phyloP scores from a whole-genome alignment of 2,113 vertebrate genomes.

The Anseranas semipalmata region DNA sequence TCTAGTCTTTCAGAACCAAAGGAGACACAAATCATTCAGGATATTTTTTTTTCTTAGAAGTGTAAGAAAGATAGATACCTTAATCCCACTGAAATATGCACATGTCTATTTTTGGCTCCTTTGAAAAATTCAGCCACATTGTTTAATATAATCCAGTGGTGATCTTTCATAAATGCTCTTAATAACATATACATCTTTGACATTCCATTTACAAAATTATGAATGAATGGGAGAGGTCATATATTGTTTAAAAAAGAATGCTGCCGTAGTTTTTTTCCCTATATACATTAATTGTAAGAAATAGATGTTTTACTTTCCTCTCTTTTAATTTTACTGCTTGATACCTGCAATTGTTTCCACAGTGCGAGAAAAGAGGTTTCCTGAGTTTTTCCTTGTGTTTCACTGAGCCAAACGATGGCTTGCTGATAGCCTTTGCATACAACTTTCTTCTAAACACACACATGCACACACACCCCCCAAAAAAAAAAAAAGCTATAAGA shows the following conservation, averaged over 20 bases:
- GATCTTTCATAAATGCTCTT: not conserved
- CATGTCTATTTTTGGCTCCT: not conserved
- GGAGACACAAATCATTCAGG: not conserved
- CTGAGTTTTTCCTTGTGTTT: not conserved
- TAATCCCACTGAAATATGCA: not conserved
- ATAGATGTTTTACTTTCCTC: not conserved
- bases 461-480: too few relatives aligned
- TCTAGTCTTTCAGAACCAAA: not conserved
- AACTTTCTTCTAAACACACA: not conserved
- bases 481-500: not conserved
- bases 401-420: not conserved
- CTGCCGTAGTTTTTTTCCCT: not conserved
- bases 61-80: not conserved
- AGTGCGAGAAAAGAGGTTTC: not conserved
- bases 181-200: not conserved
- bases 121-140: not conserved
- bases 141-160: not conserved
- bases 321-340: not conserved
- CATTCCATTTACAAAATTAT: not conserved
- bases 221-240: not conserved
- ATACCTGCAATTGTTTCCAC: not conserved
- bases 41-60: not conserved
- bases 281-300: not conserved
- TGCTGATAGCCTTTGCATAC: not conserved
- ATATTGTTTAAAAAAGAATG: not conserved